Evolutionary conservation across 1,140 invertebrate species (phyloP).

Genomic region (Brachionus koreanus): DNA sequence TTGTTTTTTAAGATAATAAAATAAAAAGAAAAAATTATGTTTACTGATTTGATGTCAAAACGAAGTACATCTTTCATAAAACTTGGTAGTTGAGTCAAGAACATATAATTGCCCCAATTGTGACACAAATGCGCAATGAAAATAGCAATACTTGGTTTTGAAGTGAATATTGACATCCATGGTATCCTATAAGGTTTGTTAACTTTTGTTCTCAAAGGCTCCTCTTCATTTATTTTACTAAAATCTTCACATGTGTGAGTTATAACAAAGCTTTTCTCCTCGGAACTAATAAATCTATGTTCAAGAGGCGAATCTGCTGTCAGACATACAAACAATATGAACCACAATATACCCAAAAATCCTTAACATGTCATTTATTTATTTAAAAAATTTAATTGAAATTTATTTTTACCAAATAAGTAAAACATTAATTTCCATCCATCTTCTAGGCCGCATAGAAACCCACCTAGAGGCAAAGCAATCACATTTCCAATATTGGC

Average conservation of each 20-base stretch:
- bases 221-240: not conserved
- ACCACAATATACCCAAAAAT: slow-evolving; percentile 51
- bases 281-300: slow-evolving; percentile 49
- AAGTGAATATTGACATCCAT: slow-evolving; percentile 37
- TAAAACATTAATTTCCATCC: slow-evolving; percentile 43
- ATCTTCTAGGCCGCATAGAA: slow-evolving; percentile 3
- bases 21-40: no score
- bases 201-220: not conserved
- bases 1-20: no score
- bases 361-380: slow-evolving; percentile 44
- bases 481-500: slow-evolving; percentile 45
- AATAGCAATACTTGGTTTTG: slow-evolving; percentile 22
- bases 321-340: slow-evolving; percentile 52
- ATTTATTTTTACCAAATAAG: slow-evolving; percentile 6
- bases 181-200: not conserved
- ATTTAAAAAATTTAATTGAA: not conserved
- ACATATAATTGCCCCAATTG: slow-evolving; percentile 54
- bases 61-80: slow-evolving; percentile 58
- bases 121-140: slow-evolving; percentile 27
- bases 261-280: slow-evolving; percentile 52
- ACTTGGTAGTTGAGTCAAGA: slow-evolving; percentile 57
- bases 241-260: not conserved
- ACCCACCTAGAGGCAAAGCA: slow-evolving; percentile 37
- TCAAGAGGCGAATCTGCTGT: slow-evolving; percentile 52
- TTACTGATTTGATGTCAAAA: slow-evolving; percentile 56